Base-by-base conservation (phyloP, 2,797 vertebrate species). In the Rachycentron canadum region DNA sequence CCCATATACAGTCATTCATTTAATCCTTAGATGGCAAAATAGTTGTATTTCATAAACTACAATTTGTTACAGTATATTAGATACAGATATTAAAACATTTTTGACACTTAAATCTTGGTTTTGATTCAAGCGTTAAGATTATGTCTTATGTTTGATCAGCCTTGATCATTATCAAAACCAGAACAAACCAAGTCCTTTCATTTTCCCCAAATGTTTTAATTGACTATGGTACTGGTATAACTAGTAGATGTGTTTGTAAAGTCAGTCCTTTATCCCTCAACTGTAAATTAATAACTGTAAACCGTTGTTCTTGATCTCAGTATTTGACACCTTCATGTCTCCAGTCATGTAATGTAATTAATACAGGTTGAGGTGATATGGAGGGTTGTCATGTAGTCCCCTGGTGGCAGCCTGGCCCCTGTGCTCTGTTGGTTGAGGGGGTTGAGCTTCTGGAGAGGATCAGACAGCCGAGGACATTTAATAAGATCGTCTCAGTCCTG, bases 401-500 rank as follows among this genome's bases (percentile, higher is more conserved):
- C 41, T 43, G 41, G 2, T 13, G 12, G 38, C 38, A 40, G 47
- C 36, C 34, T 17, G 21, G 55, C 26, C n/a, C 19, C 59, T 59
- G 40, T 47, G 41, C n/a, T 61, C 34, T 56, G 5, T 57, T 9
- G 49, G 49, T 50, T 6, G 49, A 50, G n/a, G 13, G 30, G 62
- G 59, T 14, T 26, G 50, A 59, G 82, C 65, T 81, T 81, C 81
- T 34, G 32, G 45, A 68, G 32, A 38, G 71, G 75, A 74, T 86
- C 86, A 88, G 84, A 81, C 77, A 69, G 78, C 49, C 2, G 19
- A 53, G 55, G 55, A 47, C 21, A 8, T 86, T 78, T 82, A 88
- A 88, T 90, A 65, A 85, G 69, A 79, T 74, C 23, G 69, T 23
- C 78, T 80, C 52, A 64, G 67, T 68, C n/a, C 65, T 62, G 26